Conservation (phyloP, 2,797 vertebrate species). For the Sylvia borin region DNA sequence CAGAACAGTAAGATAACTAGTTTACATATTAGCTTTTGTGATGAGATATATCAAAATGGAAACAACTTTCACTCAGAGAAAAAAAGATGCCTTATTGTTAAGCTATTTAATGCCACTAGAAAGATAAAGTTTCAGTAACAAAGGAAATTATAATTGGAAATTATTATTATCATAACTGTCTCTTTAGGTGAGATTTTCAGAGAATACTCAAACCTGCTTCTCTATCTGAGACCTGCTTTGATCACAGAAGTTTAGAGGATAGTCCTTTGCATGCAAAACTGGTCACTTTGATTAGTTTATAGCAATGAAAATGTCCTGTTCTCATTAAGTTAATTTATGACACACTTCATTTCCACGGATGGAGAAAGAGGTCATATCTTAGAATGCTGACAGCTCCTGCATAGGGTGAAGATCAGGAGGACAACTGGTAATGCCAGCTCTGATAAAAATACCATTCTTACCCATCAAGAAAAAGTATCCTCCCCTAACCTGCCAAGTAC, state of each 20-base stretch:
- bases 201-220: neutral
- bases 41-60: neutral
- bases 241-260: neutral
- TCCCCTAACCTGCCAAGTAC: neutral
- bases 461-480: neutral
- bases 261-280: neutral
- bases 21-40: neutral
- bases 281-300: neutral
- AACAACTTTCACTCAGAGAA: neutral
- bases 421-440: neutral
- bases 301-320: neutral
- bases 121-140: neutral
- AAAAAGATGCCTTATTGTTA: conserved; percentile 6
- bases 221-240: neutral
- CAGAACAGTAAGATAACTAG: neutral
- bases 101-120: neutral
- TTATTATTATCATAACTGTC: neutral
- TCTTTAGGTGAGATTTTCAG: neutral
- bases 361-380: neutral
- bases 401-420: neutral
- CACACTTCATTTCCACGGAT: neutral
- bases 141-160: neutral
- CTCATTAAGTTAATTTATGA: neutral
- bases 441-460: neutral
- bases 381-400: neutral